phyloP scores from a whole-genome alignment of 2,888 invertebrate genomes.

The Tetranychus piercei region DNA sequence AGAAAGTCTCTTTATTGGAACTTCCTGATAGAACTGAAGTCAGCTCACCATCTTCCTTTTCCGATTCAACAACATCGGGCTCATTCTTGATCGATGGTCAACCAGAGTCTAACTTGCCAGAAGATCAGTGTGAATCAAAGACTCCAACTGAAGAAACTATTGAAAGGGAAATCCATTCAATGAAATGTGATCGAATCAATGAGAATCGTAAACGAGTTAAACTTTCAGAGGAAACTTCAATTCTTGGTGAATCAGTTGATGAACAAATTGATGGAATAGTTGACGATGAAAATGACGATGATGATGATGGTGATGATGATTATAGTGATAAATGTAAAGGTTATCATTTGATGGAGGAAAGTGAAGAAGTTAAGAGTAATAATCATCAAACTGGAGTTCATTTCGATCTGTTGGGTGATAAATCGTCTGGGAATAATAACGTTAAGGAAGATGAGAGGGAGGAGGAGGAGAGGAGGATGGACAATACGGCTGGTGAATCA shows the following conservation, averaged over 20 bases:
- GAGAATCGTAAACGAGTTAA: neutral
- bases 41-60: conserved; percentile 9
- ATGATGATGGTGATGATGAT: neutral
- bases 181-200: neutral
- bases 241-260: neutral
- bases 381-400: neutral
- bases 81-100: conserved; percentile 18
- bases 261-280: neutral
- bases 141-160: neutral
- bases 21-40: conserved; percentile 11
- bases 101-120: neutral
- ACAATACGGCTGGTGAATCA: conserved; percentile 18
- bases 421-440: neutral
- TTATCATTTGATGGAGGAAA: neutral
- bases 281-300: neutral
- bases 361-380: neutral
- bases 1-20: too few species aligned
- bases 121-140: neutral
- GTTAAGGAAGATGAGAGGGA: conserved; percentile 2
- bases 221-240: neutral
- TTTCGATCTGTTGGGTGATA: neutral
- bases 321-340: neutral
- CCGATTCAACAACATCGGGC: conserved; percentile 19
- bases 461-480: neutral
- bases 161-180: neutral